These are phyloP conservation scores for Lepus townsendii DNA, from an alignment of 2,797 vertebrate genomes.

Conservation along the genomic window DNA sequence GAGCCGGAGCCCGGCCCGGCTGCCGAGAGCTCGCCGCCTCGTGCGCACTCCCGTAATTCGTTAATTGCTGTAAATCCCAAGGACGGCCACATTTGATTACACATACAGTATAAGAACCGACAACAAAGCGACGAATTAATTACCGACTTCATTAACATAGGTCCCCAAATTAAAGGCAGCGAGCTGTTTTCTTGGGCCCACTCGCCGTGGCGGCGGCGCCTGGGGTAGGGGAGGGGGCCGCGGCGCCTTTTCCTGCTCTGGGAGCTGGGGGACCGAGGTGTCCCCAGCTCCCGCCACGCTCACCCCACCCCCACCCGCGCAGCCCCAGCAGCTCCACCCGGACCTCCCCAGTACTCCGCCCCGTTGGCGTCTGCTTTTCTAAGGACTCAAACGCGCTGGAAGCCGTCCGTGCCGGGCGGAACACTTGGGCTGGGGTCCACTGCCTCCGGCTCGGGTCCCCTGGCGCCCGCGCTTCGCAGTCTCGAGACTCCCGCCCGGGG, in stretches of 20 bases:
- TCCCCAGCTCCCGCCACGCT: neutral
- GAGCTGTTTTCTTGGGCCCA: slow-evolving; percentile 81
- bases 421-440: neutral
- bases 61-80: slow-evolving; percentile 84
- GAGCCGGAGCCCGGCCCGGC: slow-evolving; percentile 50
- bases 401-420: neutral
- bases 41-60: slow-evolving; percentile 81
- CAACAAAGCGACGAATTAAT: slow-evolving; percentile 88
- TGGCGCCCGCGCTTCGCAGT: neutral
- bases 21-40: slow-evolving; percentile 71
- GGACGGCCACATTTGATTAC: slow-evolving; percentile 83
- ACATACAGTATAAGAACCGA: slow-evolving; percentile 83
- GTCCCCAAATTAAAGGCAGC: slow-evolving; percentile 85
- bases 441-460: neutral
- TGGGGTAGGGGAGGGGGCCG: neutral
- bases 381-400: neutral
- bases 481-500: neutral
- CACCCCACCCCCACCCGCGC: neutral
- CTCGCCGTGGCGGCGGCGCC: slow-evolving; percentile 60
- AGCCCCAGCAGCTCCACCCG: neutral
- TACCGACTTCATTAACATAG: slow-evolving; percentile 89
- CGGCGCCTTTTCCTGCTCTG: slow-evolving; percentile 41
- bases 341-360: neutral
- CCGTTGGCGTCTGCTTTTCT: slow-evolving; percentile 55
- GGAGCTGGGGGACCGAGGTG: slow-evolving; percentile 9